These are phyloP conservation scores for Machimus rusticus DNA, from an alignment of 2,888 invertebrate species.

Conservation along the genomic window DNA sequence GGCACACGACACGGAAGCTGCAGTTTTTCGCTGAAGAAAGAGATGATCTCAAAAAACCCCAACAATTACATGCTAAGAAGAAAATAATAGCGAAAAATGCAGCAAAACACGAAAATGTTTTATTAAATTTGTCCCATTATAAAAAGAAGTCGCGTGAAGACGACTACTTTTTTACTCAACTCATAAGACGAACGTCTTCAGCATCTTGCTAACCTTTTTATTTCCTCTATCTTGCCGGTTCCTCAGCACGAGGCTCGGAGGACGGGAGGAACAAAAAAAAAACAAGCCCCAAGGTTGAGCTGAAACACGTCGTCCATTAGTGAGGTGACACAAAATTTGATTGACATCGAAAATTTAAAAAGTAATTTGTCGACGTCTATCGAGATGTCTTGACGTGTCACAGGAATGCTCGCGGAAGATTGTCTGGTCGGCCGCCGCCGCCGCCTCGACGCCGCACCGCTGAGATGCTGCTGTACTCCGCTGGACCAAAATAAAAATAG, in stretches of 20 bases:
- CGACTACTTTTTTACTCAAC: background rate
- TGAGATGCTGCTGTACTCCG: background rate
- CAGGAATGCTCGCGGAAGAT: background rate
- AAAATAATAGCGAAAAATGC: background rate
- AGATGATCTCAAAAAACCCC: background rate
- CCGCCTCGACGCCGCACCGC: background rate
- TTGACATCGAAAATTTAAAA: constrained; percentile 35
- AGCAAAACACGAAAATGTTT: background rate
- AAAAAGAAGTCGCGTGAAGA: background rate
- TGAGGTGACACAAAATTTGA: constrained; percentile 35
- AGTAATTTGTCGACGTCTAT: constrained; percentile 39
- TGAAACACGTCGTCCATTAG: constrained; percentile 39
- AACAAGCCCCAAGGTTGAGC: constrained; percentile 19
- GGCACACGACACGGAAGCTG: background rate
- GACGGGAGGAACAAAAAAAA: background rate
- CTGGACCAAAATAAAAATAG: background rate
- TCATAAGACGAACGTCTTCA: background rate
- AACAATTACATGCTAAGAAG: background rate
- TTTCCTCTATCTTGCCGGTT: background rate
- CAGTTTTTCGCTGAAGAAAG: background rate
- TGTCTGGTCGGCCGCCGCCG: background rate
- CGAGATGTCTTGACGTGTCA: constrained; percentile 18
- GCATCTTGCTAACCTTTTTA: background rate
- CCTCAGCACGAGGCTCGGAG: background rate
- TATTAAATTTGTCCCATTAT: background rate